Conservation (phyloP, 2,797 vertebrate genomes). For the Anas acuta region DNA sequence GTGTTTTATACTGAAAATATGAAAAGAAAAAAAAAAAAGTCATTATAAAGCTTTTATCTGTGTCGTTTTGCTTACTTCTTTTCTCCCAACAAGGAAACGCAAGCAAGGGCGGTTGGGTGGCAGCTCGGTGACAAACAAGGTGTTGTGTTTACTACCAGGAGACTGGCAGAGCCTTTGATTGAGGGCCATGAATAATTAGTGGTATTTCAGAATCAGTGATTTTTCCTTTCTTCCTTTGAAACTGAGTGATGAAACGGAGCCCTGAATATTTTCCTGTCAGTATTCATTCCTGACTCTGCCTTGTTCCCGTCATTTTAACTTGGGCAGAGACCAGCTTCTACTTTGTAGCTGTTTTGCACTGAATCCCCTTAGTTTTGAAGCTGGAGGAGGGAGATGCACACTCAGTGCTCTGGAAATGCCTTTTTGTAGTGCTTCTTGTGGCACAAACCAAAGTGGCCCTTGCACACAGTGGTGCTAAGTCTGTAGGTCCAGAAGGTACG, state of each 20-base stretch:
- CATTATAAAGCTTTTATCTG: not conserved
- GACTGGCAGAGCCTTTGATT: not conserved
- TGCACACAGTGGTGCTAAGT: not conserved
- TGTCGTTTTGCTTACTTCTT: not conserved
- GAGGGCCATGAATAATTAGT: conserved; percentile 52
- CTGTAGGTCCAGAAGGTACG: not conserved
- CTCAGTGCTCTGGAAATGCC: not conserved
- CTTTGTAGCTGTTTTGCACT: not conserved
- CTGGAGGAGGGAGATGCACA: not conserved
- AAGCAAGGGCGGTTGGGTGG: not conserved
- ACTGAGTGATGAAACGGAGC: not conserved
- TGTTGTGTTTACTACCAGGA: conserved; percentile 6
- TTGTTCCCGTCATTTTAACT: not conserved
- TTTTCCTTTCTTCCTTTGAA: conserved; percentile 25
- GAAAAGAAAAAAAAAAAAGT: not conserved
- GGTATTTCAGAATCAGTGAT: conserved; percentile 20
- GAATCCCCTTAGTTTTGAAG: conserved; percentile 7
- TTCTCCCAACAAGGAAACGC: not conserved
- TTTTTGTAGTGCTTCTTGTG: not conserved
- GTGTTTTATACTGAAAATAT: not conserved
- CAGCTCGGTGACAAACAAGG: not conserved
- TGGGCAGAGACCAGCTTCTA: conserved; percentile 7
- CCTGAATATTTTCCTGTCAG: not conserved
- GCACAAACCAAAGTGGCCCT: not conserved
- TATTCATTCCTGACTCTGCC: not conserved